phyloP scores from a whole-genome alignment of 2,888 invertebrate genomes.

The Acheta domesticus region DNA sequence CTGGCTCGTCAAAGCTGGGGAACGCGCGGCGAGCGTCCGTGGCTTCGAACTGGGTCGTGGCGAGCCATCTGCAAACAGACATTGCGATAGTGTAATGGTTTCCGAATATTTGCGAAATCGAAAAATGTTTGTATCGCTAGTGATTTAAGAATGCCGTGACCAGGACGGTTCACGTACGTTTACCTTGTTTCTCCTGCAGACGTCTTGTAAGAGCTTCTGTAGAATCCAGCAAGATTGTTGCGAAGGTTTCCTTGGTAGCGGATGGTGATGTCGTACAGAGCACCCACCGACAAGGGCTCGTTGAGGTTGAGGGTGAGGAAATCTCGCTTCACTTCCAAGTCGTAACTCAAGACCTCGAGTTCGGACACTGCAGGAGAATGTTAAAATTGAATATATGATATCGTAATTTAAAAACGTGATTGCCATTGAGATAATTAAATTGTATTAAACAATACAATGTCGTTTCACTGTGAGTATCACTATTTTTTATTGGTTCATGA shows the following conservation, averaged over 20 bases:
- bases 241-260: constrained; percentile 57
- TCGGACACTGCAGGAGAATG: not conserved
- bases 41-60: constrained; percentile 66
- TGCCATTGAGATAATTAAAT: no score
- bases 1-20: constrained; percentile 74
- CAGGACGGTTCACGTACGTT: not conserved
- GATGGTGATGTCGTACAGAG: constrained; percentile 54
- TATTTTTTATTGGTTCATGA: no score
- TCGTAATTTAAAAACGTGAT: no score
- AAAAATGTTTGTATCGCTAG: no score
- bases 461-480: no score
- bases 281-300: constrained; percentile 44
- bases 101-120: no score
- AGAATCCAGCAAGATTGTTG: constrained; percentile 60
- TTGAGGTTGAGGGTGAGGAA: constrained; percentile 52
- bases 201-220: constrained; percentile 44
- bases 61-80: constrained; percentile 53
- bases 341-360: not conserved
- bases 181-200: constrained; percentile 41
- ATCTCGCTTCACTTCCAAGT: constrained; percentile 49
- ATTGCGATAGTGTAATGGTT: no score
- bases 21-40: constrained; percentile 65
- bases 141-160: no score
- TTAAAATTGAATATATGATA: no score
- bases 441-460: no score